Conservation (phyloP, 2,113 vertebrate genomes). For the Danionella cerebrum region DNA sequence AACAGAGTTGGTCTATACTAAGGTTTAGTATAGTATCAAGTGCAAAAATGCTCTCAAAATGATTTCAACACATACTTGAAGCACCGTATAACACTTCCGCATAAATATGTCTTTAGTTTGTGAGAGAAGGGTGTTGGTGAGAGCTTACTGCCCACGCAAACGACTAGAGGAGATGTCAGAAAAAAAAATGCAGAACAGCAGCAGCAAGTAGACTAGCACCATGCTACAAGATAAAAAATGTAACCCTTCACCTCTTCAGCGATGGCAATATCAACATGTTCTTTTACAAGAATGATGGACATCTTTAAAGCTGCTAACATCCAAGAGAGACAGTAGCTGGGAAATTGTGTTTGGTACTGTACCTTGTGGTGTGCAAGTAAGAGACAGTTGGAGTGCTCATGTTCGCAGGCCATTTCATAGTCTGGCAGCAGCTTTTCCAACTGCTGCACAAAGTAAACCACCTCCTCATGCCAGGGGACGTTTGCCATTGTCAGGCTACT, state of each 20-base stretch:
- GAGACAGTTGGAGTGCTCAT: slow-evolving; percentile 90
- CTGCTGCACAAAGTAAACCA: slow-evolving; percentile 78
- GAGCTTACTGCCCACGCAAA: slow-evolving; percentile 15
- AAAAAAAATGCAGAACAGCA: slow-evolving; percentile 1
- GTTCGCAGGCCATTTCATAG: slow-evolving; percentile 85
- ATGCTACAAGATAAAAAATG: background rate
- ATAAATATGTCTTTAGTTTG: slow-evolving; percentile 13
- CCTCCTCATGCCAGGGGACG: slow-evolving; percentile 93
- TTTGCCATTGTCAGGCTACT: slow-evolving; percentile 95
- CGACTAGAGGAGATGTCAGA: slow-evolving; percentile 2
- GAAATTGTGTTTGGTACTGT: slow-evolving; percentile 30
- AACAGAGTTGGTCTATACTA: too few relatives aligned
- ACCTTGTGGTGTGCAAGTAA: slow-evolving; percentile 87
- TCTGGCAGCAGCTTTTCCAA: slow-evolving; percentile 70
- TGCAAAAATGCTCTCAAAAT: background rate
- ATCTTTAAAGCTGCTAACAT: too few relatives aligned
- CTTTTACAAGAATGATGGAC: too few relatives aligned
- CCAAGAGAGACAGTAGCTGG: too few relatives aligned
- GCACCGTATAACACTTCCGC: background rate
- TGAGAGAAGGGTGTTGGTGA: background rate
- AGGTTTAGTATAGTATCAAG: too few relatives aligned
- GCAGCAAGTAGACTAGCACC: background rate
- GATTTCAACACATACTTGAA: slow-evolving; percentile 10
- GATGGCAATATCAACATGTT: slow-evolving; percentile 2
- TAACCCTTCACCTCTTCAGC: slow-evolving; percentile 12